These are phyloP conservation scores for Phataginus tricuspis DNA, from an alignment of 2,797 vertebrate genomes.

Conservation along the genomic window DNA sequence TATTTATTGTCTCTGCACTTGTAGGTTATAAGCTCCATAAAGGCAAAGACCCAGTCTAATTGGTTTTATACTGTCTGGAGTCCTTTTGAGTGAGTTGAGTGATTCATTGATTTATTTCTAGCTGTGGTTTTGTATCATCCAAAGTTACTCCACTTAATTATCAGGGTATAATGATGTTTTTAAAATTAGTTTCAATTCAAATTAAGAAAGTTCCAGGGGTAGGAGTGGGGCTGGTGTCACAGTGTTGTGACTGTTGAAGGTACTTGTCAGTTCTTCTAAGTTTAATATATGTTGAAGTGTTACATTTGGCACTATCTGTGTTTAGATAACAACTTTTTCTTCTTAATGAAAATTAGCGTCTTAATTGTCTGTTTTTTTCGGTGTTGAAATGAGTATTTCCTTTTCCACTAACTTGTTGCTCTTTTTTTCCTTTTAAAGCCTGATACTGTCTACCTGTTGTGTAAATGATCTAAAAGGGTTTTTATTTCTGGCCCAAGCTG, in stretches of 20 bases:
- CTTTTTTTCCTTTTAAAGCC: not conserved
- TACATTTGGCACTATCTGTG: not conserved
- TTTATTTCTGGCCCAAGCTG: constrained; percentile 24
- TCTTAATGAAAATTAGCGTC: not conserved
- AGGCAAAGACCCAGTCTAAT: not conserved
- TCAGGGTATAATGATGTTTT: not conserved
- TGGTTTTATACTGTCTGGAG: not conserved
- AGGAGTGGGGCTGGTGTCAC: not conserved
- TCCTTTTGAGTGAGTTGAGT: not conserved
- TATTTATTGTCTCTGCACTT: not conserved
- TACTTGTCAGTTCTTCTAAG: not conserved
- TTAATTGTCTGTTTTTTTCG: not conserved
- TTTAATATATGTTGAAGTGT: not conserved
- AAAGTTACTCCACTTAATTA: not conserved
- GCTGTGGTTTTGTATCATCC: not conserved
- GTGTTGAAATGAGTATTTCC: not conserved
- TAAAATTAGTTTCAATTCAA: constrained; percentile 7
- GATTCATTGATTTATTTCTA: not conserved
- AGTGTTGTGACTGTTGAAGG: not conserved
- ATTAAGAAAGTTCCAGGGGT: not conserved
- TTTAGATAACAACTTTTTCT: not conserved
- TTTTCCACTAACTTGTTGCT: not conserved
- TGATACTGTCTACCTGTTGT: not conserved
- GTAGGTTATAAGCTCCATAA: not conserved
- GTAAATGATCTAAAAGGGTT: not conserved